phyloP scores from a whole-genome alignment of 2,888 invertebrate genomes.

The Chamaedrilus cognettii region DNA sequence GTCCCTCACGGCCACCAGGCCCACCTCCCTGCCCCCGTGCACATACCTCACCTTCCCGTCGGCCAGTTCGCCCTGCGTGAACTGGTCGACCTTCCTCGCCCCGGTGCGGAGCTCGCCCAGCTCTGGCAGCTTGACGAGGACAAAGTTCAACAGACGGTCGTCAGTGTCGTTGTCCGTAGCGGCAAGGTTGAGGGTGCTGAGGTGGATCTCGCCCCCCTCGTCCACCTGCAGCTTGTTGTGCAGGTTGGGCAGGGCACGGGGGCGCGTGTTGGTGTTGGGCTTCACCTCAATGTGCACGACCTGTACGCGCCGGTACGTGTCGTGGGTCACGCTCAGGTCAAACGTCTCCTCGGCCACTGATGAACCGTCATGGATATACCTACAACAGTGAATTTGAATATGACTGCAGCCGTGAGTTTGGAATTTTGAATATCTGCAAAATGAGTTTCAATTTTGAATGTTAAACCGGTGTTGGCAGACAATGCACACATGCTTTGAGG shows the following conservation, averaged over 20 bases:
- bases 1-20: conserved; percentile 49
- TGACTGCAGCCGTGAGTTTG: too few species aligned
- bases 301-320: conserved; percentile 51
- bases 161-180: conserved; percentile 57
- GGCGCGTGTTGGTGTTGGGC: conserved; percentile 54
- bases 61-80: conserved; percentile 50
- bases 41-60: conserved; percentile 48
- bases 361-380: conserved; percentile 58
- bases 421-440: too few species aligned
- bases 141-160: conserved; percentile 49
- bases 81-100: conserved; percentile 46
- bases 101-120: conserved; percentile 50
- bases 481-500: too few species aligned
- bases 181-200: conserved; percentile 52
- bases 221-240: conserved; percentile 49
- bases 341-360: conserved; percentile 49
- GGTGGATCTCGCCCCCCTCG: conserved; percentile 51
- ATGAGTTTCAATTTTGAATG: too few species aligned
- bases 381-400: too few species aligned
- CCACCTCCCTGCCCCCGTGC: conserved; percentile 57
- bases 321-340: conserved; percentile 53
- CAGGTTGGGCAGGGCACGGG: conserved; percentile 48
- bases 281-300: conserved; percentile 51
- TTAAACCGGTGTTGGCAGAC: too few species aligned
- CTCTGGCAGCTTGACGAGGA: conserved; percentile 53